Conservation (phyloP, 2,888 invertebrate species). For the Phalera bucephala region DNA sequence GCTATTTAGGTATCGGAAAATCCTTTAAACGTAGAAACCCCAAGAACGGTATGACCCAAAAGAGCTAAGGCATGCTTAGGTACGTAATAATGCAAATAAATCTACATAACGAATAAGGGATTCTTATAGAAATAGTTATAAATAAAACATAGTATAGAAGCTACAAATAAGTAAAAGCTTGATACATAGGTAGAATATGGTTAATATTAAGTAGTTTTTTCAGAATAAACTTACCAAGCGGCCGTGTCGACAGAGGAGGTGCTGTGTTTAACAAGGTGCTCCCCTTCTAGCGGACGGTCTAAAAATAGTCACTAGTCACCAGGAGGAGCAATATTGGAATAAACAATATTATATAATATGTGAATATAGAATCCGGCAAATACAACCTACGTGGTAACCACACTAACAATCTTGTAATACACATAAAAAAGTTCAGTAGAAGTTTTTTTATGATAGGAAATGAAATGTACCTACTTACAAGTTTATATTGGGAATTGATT, state of each 20-base stretch:
- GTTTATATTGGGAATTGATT: no score
- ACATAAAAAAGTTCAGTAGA: no score
- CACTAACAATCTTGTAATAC: no score
- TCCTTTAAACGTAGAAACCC: background rate
- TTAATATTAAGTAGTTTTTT: no score
- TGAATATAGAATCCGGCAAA: no score
- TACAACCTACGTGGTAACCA: no score
- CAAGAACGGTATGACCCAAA: background rate
- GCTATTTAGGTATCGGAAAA: background rate
- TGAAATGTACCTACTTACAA: no score
- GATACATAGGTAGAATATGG: background rate
- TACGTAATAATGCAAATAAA: background rate
- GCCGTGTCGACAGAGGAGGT: conserved; percentile 95
- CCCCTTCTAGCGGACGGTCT: conserved; percentile 91
- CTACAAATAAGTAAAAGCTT: background rate
- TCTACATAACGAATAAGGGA: background rate
- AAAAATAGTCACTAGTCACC: conserved; percentile 23
- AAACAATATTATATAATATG: no score
- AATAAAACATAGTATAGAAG: no score
- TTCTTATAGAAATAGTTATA: background rate
- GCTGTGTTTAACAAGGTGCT: conserved; percentile 94
- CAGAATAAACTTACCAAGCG: conserved; percentile 83
- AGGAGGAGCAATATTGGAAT: conserved; percentile 2
- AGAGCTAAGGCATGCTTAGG: background rate
- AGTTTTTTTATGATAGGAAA: no score